Conservation (phyloP, 2,113 vertebrate genomes). For the Platichthys flesus region DNA sequence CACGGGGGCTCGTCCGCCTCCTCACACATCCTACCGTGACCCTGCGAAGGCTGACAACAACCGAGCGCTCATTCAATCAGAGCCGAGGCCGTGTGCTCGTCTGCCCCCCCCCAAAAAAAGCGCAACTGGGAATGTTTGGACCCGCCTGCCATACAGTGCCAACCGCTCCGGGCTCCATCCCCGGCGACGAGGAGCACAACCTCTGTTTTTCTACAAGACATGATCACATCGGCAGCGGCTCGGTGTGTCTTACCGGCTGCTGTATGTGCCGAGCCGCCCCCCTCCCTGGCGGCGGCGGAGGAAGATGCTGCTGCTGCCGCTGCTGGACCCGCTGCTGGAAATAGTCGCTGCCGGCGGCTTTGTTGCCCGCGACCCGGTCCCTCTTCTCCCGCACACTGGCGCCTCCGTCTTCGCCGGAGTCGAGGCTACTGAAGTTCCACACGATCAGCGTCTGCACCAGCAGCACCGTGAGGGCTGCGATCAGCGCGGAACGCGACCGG, state of each 20-base stretch:
- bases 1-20: constrained; percentile 19
- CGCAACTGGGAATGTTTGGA: constrained; percentile 41
- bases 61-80: constrained; percentile 36
- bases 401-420: constrained; percentile 86
- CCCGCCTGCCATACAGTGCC: constrained; percentile 36
- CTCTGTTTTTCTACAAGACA: neutral
- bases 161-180: constrained; percentile 28
- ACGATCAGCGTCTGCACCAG: constrained; percentile 93
- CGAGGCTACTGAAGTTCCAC: constrained; percentile 95
- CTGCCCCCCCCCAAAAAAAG: constrained; percentile 10
- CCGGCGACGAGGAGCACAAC: neutral
- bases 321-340: constrained; percentile 72
- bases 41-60: constrained; percentile 40
- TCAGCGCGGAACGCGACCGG: constrained; percentile 89
- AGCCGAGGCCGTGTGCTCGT: constrained; percentile 51
- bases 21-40: constrained; percentile 30
- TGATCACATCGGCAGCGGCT: constrained; percentile 19
- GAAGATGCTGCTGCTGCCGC: constrained; percentile 71
- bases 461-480: constrained; percentile 90
- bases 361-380: constrained; percentile 79
- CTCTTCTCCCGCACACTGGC: constrained; percentile 81
- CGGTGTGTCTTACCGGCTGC: constrained; percentile 78
- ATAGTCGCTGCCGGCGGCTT: constrained; percentile 79
- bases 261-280: constrained; percentile 80
- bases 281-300: constrained; percentile 77